Conservation (phyloP, 2,888 invertebrate genomes). For the Dolichomitus sp. region DNA sequence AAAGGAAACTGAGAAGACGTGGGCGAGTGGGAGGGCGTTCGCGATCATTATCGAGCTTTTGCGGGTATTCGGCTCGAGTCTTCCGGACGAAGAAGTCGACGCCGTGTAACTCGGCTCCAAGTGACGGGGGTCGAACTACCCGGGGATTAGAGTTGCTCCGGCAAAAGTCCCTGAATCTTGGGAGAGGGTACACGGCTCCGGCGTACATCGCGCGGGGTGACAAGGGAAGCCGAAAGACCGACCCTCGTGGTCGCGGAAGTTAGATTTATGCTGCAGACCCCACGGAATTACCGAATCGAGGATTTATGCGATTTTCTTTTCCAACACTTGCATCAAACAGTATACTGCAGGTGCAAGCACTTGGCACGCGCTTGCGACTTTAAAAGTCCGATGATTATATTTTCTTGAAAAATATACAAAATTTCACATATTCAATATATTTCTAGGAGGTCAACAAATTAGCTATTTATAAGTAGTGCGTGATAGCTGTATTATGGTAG, state of each 20-base stretch:
- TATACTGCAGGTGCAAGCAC: conserved; percentile 17
- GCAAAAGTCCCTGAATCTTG: conserved; percentile 84
- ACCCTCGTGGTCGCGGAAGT: conserved; percentile 78
- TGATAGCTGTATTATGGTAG: too few species aligned
- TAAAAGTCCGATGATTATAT: conserved; percentile 17
- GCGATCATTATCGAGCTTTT: conserved; percentile 67
- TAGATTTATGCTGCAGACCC: conserved; percentile 83
- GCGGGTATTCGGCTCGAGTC: conserved; percentile 63
- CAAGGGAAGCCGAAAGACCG: conserved; percentile 42
- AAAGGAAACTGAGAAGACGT: conserved; percentile 7
- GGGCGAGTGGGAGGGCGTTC: conserved; percentile 34
- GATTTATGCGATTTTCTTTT: conserved; percentile 80
- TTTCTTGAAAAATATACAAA: conserved; percentile 1
- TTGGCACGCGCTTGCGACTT: background rate
- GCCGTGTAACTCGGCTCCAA: conserved; percentile 52
- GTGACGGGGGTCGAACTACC: conserved; percentile 60
- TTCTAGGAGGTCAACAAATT: background rate
- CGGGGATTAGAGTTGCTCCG: conserved; percentile 82
- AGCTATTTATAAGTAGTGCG: background rate
- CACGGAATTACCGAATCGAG: conserved; percentile 83
- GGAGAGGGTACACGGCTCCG: conserved; percentile 52
- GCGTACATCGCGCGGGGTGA: conserved; percentile 23
- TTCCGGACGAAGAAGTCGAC: conserved; percentile 66
- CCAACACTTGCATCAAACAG: conserved; percentile 42
- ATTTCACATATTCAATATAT: background rate